Base-by-base conservation (phyloP, 1,140 invertebrate genomes). In the Elymnias hypermnestra region DNA sequence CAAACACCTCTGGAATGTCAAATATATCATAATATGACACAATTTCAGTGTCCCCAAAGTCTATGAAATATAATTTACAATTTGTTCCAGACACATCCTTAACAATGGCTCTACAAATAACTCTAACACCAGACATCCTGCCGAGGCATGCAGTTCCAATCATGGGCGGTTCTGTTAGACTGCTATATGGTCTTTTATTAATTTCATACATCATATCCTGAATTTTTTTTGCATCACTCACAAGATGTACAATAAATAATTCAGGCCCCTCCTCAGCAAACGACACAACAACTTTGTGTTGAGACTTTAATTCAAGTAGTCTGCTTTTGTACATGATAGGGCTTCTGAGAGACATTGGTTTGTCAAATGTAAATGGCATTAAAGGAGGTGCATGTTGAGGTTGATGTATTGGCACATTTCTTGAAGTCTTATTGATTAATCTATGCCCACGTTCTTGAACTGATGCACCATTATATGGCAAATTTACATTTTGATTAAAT, bases 261-360 rank as follows among this genome's bases (percentile, higher is more conserved):
- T 89, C 88, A 1, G 93, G 93, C 1, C 93, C 93, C 60, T 95
- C 92, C 64, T 92, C 91, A 9, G 94, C 90, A 68, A 88, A 92
- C 17, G 92, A 94, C 2, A 94, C 89, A 67, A 87, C 89, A 1
- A 93, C 91, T 53, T 90, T 87, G 60, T 94, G 90, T 42, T 86
- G 78, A 1, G 87, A 86, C 47, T 87, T 87, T n/a, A 88, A 62
- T 57, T 91, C 89, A 8, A 91, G 60, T 7, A 89, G 63, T 23
- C 89, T 72, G 29, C 88, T 90, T 52, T 89, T 91, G 46, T 89
- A 92, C 10, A 73, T 89, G 72, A 40, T 86, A 57, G 55, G 88
- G 51, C 74, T 88, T 64, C 70, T 82, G 6, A 77, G 78, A 15
- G 78, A 85, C 9, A 50, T 4, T 33, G 68, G 58, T 48, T 72